Conservation (phyloP, 2,113 vertebrate genomes). For the Austrofundulus limnaeus region DNA sequence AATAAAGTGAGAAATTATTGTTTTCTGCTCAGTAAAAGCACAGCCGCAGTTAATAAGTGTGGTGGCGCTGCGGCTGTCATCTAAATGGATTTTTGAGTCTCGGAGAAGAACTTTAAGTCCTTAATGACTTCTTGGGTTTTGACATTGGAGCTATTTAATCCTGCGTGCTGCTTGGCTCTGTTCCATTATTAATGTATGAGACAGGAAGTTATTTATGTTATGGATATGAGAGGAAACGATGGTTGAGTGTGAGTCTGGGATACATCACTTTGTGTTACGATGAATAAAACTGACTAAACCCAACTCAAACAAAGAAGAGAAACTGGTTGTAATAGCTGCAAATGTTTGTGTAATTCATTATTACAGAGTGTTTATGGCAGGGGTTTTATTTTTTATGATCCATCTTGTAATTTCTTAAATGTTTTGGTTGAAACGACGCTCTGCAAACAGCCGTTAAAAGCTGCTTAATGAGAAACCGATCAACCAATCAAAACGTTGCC, state of each 20-base stretch:
- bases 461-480: too few species aligned
- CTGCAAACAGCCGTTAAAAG: too few species aligned
- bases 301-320: too few species aligned
- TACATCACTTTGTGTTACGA: too few species aligned
- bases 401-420: too few species aligned
- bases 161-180: conserved; percentile 12
- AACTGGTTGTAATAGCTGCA: too few species aligned
- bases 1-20: neutral
- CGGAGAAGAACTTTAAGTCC: conserved; percentile 25
- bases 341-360: too few species aligned
- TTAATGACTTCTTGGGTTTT: conserved; percentile 33
- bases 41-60: neutral
- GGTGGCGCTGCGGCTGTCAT: neutral
- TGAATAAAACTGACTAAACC: too few species aligned
- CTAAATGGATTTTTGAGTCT: conserved; percentile 14
- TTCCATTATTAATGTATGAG: conserved; percentile 1
- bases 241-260: neutral
- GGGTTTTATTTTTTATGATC: too few species aligned
- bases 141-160: conserved; percentile 35
- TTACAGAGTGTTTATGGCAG: too few species aligned
- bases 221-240: neutral
- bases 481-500: too few species aligned
- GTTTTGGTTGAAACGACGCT: too few species aligned
- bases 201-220: neutral
- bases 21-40: neutral